A percentile compares a stretch with the other conserved stretches of the same genome.
Conservation (phyloP, 2,888 invertebrate genomes). For the Drosophila bunnanda region DNA sequence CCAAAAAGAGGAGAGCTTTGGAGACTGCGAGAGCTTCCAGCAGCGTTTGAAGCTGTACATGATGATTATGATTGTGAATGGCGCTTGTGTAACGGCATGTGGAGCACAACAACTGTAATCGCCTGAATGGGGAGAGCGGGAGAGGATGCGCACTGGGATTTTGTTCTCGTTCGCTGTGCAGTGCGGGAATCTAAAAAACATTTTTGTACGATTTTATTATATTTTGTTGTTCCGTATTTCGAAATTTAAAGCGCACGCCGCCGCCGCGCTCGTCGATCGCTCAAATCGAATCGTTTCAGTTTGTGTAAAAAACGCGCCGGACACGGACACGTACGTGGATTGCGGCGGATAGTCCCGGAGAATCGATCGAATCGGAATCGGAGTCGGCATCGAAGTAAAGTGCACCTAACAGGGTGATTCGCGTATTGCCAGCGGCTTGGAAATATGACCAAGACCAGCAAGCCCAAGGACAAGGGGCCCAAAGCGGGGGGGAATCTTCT, state of each 20-base stretch:
- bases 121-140: constrained; percentile 50
- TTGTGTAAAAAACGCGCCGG: constrained; percentile 77
- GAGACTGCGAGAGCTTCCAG: constrained; percentile 35
- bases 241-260: constrained; percentile 63
- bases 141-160: constrained; percentile 39
- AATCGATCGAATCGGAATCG: constrained; percentile 28
- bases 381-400: background rate
- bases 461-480: constrained; percentile 63
- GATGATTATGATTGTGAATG: constrained; percentile 55
- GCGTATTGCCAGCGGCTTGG: constrained; percentile 4
- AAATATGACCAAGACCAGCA: constrained; percentile 68
- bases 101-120: constrained; percentile 66
- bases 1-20: constrained; percentile 37
- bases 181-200: constrained; percentile 40
- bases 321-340: constrained; percentile 70
- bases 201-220: constrained; percentile 57
- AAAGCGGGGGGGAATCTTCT: constrained; percentile 56
- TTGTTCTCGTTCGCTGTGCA: constrained; percentile 22
- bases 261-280: constrained; percentile 6
- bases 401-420: background rate
- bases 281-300: constrained; percentile 60
- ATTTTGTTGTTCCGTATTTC: constrained; percentile 63
- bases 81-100: constrained; percentile 68
- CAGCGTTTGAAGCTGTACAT: constrained; percentile 63
- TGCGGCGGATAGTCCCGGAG: constrained; percentile 25